phyloP scores from a whole-genome alignment of 1,140 invertebrate species.

The Solenopsis fugax region DNA sequence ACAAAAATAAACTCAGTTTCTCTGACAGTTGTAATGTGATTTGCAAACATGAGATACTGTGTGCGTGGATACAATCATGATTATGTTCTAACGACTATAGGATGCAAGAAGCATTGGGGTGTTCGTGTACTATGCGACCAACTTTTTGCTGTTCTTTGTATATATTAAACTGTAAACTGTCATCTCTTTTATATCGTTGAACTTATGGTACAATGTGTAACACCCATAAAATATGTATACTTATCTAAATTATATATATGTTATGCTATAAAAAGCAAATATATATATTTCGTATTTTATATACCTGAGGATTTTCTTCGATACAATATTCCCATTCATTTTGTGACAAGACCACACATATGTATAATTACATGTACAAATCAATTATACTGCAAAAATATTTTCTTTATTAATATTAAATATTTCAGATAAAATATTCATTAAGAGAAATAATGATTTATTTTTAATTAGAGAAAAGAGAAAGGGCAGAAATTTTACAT shows the following conservation, averaged over 20 bases:
- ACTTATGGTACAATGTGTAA: slow-evolving; percentile 82
- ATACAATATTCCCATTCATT: slow-evolving; percentile 1
- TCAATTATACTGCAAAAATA: slow-evolving; percentile 6
- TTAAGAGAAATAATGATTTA: background rate
- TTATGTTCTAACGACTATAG: slow-evolving; percentile 65
- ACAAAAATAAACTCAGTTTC: slow-evolving; percentile 42
- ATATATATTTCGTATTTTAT: slow-evolving; percentile 86
- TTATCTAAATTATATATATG: slow-evolving; percentile 85
- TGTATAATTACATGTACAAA: background rate
- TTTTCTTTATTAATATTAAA: background rate
- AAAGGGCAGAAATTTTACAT: background rate
- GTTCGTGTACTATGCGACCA: slow-evolving; percentile 36
- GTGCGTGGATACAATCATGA: slow-evolving; percentile 66
- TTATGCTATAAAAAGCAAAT: slow-evolving; percentile 82
- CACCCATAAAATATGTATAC: slow-evolving; percentile 81
- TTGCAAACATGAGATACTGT: slow-evolving; percentile 65
- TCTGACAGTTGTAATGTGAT: slow-evolving; percentile 38
- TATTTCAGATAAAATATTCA: background rate
- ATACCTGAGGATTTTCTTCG: slow-evolving; percentile 57
- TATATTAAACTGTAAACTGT: slow-evolving; percentile 73
- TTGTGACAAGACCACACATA: background rate
- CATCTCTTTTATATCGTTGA: slow-evolving; percentile 84
- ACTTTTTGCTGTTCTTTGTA: slow-evolving; percentile 61
- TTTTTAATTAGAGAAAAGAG: background rate
- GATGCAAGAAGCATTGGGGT: slow-evolving; percentile 39